Percentiles rank a stretch among this genome's conserved stretches.
phyloP scores from a whole-genome alignment of 1,140 invertebrate species.

The Zaprionus lachaisei region DNA sequence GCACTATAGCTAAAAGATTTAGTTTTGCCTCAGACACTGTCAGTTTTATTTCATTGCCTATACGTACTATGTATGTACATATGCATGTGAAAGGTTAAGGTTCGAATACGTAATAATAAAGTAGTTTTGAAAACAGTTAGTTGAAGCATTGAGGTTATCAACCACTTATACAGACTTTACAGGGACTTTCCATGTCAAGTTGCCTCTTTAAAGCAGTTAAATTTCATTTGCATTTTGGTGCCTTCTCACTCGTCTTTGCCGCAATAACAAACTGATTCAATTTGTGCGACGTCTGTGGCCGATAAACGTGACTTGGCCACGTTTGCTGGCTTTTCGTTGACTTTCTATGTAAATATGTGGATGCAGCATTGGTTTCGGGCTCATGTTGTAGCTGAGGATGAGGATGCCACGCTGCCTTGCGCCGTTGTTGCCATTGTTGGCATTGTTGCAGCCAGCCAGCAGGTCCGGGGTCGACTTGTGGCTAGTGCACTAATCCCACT shows the following conservation, averaged over 20 bases:
- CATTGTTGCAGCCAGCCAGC: constrained; percentile 58
- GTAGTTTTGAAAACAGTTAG: not conserved
- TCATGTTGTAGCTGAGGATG: not conserved
- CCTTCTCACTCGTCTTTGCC: not conserved
- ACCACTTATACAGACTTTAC: not conserved
- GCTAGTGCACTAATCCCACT: constrained; percentile 42
- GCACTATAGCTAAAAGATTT: no score
- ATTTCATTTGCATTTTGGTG: constrained; percentile 16
- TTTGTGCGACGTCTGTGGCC: constrained; percentile 53
- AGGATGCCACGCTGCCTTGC: constrained; percentile 45
- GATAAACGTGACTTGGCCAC: constrained; percentile 76
- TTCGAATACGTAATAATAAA: not conserved
- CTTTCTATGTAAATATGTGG: constrained; percentile 65
- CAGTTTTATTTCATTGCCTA: no score
- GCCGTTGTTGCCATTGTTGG: constrained; percentile 42
- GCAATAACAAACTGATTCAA: constrained; percentile 20
- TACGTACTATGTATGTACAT: not conserved
- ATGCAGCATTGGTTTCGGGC: constrained; percentile 18
- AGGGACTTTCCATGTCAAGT: not conserved
- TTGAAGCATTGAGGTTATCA: not conserved
- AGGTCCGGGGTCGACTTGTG: constrained; percentile 42
- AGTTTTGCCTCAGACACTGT: no score
- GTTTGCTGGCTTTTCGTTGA: constrained; percentile 59
- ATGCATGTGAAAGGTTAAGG: not conserved
- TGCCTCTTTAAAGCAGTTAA: not conserved